Conservation (phyloP, 2,797 vertebrate species). For the Sebastes minor region DNA sequence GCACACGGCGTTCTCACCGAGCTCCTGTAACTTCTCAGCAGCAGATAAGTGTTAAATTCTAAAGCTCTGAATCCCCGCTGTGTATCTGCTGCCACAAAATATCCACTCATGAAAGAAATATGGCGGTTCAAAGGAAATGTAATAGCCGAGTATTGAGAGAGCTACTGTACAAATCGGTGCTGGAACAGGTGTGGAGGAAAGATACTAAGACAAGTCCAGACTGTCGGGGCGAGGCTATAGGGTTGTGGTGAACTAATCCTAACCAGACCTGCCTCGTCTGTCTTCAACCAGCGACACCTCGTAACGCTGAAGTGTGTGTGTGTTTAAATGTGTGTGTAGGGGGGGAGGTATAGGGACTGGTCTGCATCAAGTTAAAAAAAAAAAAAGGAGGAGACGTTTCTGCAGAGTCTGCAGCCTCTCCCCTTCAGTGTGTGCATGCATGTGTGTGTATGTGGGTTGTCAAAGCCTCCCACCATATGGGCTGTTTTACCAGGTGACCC, state of each 20-base stretch:
- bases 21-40: conserved; percentile 62
- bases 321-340: conserved; percentile 37
- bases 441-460: conserved; percentile 24
- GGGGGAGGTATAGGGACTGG: conserved; percentile 42
- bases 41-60: conserved; percentile 63
- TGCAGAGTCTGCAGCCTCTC: conserved; percentile 67
- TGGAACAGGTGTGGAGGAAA: conserved; percentile 67
- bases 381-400: conserved; percentile 43
- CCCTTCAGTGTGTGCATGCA: background rate
- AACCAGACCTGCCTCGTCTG: conserved; percentile 74
- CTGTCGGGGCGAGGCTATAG: conserved; percentile 37
- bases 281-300: conserved; percentile 79
- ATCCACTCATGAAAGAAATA: conserved; percentile 59
- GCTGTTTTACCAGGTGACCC: conserved; percentile 66
- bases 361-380: conserved; percentile 67
- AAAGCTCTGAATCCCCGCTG: conserved; percentile 48
- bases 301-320: conserved; percentile 55
- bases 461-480: conserved; percentile 68
- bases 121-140: conserved; percentile 61
- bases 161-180: conserved; percentile 55
- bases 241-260: conserved; percentile 68
- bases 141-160: conserved; percentile 46
- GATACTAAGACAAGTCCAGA: conserved; percentile 50
- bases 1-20: conserved; percentile 40
- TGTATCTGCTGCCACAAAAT: conserved; percentile 52